Percentiles rank a stretch among this genome's conserved stretches.
Evolutionary conservation across 2,888 invertebrate species (phyloP).

Genomic region (Imbricaverruca yamaguchii): DNA sequence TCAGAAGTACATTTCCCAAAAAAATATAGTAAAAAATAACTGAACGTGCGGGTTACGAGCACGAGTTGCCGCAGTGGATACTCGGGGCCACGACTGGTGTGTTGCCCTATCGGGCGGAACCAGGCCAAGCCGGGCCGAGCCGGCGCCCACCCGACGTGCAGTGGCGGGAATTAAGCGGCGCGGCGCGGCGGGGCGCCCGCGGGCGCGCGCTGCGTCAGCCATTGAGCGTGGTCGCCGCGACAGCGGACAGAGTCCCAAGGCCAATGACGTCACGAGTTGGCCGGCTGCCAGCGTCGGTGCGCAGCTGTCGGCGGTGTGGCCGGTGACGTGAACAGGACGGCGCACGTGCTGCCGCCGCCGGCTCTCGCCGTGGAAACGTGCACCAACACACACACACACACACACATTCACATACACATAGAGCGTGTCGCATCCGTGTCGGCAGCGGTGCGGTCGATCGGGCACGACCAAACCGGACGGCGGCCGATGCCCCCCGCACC

Average conservation of each 20-base stretch:
- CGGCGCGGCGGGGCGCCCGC: neutral
- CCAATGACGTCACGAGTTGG: constrained; percentile 12
- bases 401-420: neutral
- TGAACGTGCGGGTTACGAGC: too few relatives aligned
- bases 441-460: neutral
- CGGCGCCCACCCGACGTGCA: neutral
- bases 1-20: too few relatives aligned
- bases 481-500: too few relatives aligned
- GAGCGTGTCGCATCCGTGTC: neutral
- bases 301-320: constrained; percentile 11
- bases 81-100: too few relatives aligned
- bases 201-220: neutral
- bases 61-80: too few relatives aligned
- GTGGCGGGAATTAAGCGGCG: neutral
- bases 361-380: constrained; percentile 11
- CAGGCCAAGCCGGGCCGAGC: too few relatives aligned
- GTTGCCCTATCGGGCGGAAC: too few relatives aligned
- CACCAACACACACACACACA: neutral
- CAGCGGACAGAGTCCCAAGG: constrained; percentile 3
- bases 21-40: too few relatives aligned
- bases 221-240: neutral
- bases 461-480: neutral
- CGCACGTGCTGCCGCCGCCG: neutral
- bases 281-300: constrained; percentile 1
- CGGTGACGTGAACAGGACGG: neutral